Conservation (phyloP, 2,888 invertebrate species). For the Adineta ricciae region DNA sequence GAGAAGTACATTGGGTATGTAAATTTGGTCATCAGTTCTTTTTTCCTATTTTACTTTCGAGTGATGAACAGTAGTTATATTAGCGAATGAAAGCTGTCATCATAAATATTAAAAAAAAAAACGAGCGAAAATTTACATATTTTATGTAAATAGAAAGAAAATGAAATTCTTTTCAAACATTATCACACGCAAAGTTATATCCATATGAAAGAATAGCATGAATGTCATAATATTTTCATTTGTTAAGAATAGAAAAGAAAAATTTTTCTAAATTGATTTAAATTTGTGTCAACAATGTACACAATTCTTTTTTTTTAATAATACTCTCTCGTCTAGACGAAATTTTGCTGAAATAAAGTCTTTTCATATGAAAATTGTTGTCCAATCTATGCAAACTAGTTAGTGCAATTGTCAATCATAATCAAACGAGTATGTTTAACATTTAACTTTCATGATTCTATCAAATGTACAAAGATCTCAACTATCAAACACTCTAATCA, state of each 20-base stretch:
- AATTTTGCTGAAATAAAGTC: too few species aligned
- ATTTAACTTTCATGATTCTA: neutral
- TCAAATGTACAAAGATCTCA: neutral
- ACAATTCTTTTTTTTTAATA: too few species aligned
- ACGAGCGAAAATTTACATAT: neutral
- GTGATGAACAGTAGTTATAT: neutral
- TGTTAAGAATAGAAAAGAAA: too few species aligned
- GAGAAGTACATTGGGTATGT: neutral
- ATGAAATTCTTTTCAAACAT: too few species aligned
- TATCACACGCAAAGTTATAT: too few species aligned
- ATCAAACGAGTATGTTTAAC: neutral
- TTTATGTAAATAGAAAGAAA: neutral
- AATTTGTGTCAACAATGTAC: too few species aligned
- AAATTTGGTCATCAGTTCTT: neutral
- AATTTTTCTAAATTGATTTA: too few species aligned
- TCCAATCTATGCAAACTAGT: too few species aligned
- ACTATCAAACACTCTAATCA: neutral
- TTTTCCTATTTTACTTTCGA: neutral
- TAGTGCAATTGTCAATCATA: neutral
- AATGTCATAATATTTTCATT: too few species aligned
- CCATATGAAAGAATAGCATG: too few species aligned
- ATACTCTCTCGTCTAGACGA: too few species aligned
- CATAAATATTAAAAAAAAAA: neutral
- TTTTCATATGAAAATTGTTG: too few species aligned
- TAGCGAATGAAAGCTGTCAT: neutral